These are phyloP conservation scores for Sylvilagus bachmani DNA, from an alignment of 2,113 vertebrate species.

Conservation along the genomic window DNA sequence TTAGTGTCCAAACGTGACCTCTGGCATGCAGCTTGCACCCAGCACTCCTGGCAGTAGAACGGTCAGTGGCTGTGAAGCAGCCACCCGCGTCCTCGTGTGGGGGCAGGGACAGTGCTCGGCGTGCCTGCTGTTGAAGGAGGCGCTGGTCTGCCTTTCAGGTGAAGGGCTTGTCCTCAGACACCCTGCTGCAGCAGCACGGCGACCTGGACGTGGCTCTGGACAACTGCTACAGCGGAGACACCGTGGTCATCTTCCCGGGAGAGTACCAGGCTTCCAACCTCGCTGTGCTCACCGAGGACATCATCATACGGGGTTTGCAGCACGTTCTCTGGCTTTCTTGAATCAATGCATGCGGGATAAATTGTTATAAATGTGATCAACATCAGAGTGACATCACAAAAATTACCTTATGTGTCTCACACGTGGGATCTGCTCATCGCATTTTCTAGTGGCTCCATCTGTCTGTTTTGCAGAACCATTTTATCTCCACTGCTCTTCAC, in stretches of 20 bases:
- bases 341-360: not conserved
- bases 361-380: not conserved
- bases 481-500: not conserved
- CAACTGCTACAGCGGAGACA: slow-evolving; percentile 83
- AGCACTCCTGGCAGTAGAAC: not conserved
- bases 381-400: not conserved
- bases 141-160: slow-evolving; percentile 58
- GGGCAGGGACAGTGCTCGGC: too few species aligned
- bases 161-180: slow-evolving; percentile 81
- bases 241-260: slow-evolving; percentile 82
- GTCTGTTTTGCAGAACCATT: not conserved
- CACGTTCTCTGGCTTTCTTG: slow-evolving; percentile 18
- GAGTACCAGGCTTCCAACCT: slow-evolving; percentile 84
- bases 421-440: not conserved
- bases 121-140: not conserved
- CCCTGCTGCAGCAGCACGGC: slow-evolving; percentile 79
- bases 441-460: not conserved
- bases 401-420: not conserved
- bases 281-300: slow-evolving; percentile 84
- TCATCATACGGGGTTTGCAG: slow-evolving; percentile 82
- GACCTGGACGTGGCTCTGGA: slow-evolving; percentile 83
- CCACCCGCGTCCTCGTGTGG: too few species aligned
- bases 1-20: not conserved
- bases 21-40: not conserved
- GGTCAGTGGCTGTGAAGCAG: not conserved